These are phyloP conservation scores for Cyanoderma ruficeps DNA, from an alignment of 2,113 vertebrate genomes.

Conservation along the genomic window DNA sequence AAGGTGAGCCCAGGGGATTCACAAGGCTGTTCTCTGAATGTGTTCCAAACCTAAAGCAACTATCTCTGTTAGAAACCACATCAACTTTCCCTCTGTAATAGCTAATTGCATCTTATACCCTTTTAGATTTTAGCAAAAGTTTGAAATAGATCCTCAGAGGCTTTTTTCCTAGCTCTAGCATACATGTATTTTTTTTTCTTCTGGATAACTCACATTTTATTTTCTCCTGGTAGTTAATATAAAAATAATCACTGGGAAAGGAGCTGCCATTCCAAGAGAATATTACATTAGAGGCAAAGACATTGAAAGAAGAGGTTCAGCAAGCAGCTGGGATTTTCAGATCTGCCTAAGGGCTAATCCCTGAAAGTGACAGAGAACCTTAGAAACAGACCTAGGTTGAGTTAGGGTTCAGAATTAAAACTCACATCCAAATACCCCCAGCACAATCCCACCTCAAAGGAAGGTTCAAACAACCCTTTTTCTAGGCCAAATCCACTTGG, in stretches of 20 bases:
- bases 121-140: neutral
- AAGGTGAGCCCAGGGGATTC: neutral
- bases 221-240: neutral
- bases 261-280: neutral
- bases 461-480: neutral
- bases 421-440: neutral
- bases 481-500: neutral
- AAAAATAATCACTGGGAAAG: neutral
- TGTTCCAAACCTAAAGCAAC: neutral
- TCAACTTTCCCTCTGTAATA: neutral
- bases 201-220: neutral
- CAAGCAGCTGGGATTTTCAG: neutral
- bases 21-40: neutral
- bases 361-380: neutral
- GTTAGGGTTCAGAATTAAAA: neutral
- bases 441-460: neutral
- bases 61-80: neutral
- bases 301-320: neutral
- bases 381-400: rapidly evolving
- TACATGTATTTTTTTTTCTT: neutral
- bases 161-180: neutral
- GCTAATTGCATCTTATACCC: neutral
- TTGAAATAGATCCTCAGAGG: neutral
- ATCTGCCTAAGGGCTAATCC: neutral
- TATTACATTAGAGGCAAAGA: neutral